Evolutionary conservation across 2,888 invertebrate genomes (phyloP).

Genomic region (Boloria selene): DNA sequence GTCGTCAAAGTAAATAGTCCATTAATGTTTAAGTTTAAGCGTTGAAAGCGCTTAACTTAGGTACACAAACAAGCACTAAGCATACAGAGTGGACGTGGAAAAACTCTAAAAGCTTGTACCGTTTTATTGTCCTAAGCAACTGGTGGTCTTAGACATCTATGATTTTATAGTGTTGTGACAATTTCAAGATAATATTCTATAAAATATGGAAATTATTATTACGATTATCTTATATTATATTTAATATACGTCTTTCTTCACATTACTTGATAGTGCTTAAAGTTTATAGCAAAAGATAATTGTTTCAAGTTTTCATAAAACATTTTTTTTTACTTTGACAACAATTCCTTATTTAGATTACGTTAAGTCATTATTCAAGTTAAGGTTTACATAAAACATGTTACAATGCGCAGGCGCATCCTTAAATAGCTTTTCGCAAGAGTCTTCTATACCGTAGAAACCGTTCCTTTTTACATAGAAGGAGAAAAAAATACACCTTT

Average conservation of each 20-base stretch:
- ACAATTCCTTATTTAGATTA: neutral
- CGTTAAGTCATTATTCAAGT: neutral
- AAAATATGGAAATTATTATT: conserved; percentile 38
- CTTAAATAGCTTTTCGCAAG: too few relatives aligned
- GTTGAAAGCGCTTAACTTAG: conserved; percentile 21
- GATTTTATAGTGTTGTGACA: conserved; percentile 48
- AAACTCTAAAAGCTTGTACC: conserved; percentile 54
- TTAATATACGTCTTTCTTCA: neutral
- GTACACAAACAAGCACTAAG: conserved; percentile 9
- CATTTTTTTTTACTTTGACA: neutral
- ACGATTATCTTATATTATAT: neutral
- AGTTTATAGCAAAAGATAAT: neutral
- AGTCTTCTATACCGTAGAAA: too few relatives aligned
- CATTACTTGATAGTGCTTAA: neutral
- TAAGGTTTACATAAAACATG: neutral
- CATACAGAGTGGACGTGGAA: conserved; percentile 46
- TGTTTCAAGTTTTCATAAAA: too few relatives aligned
- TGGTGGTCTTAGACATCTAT: conserved; percentile 48
- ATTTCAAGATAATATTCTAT: conserved; percentile 1
- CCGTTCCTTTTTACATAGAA: too few relatives aligned
- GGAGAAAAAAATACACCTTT: too few relatives aligned
- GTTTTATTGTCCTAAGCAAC: conserved; percentile 56
- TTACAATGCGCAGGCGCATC: too few relatives aligned
- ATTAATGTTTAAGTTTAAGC: conserved; percentile 8
- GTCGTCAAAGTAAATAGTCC: conserved; percentile 12